Evolutionary conservation across 2,797 vertebrate genomes (phyloP).

Genomic region (Perdix hodgsoniae): DNA sequence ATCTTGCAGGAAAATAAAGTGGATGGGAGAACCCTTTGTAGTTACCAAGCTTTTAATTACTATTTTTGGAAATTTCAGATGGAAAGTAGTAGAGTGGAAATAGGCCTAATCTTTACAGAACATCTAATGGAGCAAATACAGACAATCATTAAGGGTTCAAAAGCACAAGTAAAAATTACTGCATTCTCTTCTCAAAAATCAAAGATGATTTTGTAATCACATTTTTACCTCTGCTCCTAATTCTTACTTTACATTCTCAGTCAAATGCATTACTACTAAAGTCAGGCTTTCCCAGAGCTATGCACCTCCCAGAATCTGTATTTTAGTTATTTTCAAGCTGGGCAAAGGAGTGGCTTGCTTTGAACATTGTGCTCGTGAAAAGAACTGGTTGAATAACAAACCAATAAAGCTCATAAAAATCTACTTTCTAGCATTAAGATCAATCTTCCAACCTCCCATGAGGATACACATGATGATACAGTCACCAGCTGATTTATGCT

Average conservation of each 20-base stretch:
- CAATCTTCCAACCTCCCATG: not conserved
- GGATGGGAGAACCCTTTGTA: not conserved
- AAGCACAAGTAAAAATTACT: not conserved
- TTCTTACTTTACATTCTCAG: not conserved
- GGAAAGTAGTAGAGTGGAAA: not conserved
- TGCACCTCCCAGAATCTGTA: rapidly evolving
- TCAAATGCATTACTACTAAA: not conserved
- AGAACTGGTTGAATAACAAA: not conserved
- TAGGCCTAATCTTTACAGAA: not conserved
- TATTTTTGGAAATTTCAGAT: not conserved
- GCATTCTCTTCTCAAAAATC: not conserved
- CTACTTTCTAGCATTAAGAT: not conserved
- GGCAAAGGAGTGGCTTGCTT: not conserved
- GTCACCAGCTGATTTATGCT: not conserved
- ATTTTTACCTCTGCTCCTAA: not conserved
- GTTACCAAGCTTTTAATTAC: not conserved
- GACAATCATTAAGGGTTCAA: not conserved
- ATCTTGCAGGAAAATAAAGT: not conserved
- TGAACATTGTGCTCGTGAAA: not conserved
- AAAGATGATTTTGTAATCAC: not conserved
- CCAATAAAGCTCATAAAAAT: constrained; percentile 23
- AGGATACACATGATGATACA: rapidly evolving
- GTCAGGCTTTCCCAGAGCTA: not conserved
- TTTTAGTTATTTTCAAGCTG: not conserved
- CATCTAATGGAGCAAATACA: not conserved